A percentile compares a stretch with the other conserved stretches of the same genome.
phyloP scores from a whole-genome alignment of 2,797 vertebrate genomes.

The Betta splendens region DNA sequence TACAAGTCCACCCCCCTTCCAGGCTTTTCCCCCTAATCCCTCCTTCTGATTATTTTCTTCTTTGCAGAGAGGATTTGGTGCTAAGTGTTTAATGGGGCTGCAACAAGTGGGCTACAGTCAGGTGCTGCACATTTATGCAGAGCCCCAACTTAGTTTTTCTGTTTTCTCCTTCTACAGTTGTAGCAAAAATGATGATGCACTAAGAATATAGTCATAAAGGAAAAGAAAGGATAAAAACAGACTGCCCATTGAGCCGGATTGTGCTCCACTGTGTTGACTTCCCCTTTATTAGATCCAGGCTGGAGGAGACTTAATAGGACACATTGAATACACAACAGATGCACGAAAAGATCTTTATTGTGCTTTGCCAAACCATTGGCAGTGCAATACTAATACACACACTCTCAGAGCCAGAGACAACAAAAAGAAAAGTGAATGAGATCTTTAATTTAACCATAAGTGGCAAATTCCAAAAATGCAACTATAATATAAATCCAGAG shows the following conservation, averaged over 20 bases:
- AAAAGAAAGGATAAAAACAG: no score
- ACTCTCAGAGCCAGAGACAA: no score
- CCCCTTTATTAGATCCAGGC: neutral
- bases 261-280: neutral
- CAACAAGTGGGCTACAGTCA: constrained; percentile 50
- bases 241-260: neutral
- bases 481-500: constrained; percentile 9
- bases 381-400: constrained; percentile 14
- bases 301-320: neutral
- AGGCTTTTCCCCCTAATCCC: constrained; percentile 63
- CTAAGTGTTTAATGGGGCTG: constrained; percentile 66
- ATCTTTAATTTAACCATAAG: constrained; percentile 6
- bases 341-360: constrained; percentile 28
- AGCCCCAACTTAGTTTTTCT: constrained; percentile 36
- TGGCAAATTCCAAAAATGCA: neutral
- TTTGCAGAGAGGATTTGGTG: constrained; percentile 59
- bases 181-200: neutral
- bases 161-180: constrained; percentile 5
- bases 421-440: constrained; percentile 16
- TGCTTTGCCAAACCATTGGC: constrained; percentile 18
- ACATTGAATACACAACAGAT: constrained; percentile 3
- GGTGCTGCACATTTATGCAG: constrained; percentile 40
- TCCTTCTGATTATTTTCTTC: constrained; percentile 34
- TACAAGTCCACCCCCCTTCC: constrained; percentile 49
- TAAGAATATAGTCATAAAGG: no score